A percentile compares a stretch with the other conserved stretches of the same genome.
phyloP scores from a whole-genome alignment of 23 tunicate species.

The Botrylloides violaceus region DNA sequence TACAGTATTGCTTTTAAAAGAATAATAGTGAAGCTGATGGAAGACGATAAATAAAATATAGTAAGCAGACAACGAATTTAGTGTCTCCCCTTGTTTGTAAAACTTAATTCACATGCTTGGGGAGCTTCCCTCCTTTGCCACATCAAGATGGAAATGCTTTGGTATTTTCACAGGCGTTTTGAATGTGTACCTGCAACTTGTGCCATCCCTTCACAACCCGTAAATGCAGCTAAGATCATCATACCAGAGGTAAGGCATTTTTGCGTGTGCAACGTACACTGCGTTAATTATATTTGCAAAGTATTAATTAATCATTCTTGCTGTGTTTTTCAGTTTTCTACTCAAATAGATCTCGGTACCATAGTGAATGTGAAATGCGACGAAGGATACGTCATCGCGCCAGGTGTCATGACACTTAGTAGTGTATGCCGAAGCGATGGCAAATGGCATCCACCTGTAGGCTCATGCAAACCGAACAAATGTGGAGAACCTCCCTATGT shows the following conservation, averaged over 20 bases:
- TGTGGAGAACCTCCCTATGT: conserved; percentile 53
- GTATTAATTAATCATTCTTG: too few relatives aligned
- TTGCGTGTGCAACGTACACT: neutral
- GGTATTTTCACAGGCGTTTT: neutral
- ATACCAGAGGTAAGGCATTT: neutral
- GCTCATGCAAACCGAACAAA: conserved; percentile 30
- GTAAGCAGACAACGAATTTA: too few relatives aligned
- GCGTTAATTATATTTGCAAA: too few relatives aligned
- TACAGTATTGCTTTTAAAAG: too few relatives aligned
- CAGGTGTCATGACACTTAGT: neutral
- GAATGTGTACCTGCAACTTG: neutral
- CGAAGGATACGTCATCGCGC: conserved; percentile 40
- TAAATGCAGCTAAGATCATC: neutral
- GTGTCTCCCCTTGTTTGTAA: too few relatives aligned
- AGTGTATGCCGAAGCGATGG: conserved; percentile 50
- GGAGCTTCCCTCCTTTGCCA: too few relatives aligned
- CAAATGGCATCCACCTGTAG: conserved; percentile 57
- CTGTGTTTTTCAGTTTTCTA: neutral
- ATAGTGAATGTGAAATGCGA: conserved; percentile 30
- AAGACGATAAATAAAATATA: too few relatives aligned
- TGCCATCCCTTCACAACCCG: neutral
- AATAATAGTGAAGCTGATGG: too few relatives aligned
- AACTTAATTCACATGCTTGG: too few relatives aligned
- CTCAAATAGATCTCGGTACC: conserved; percentile 16
- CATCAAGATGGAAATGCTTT: too few relatives aligned